Base-by-base conservation (phyloP, 1,140 invertebrate species). In the Lethocerus indicus region DNA sequence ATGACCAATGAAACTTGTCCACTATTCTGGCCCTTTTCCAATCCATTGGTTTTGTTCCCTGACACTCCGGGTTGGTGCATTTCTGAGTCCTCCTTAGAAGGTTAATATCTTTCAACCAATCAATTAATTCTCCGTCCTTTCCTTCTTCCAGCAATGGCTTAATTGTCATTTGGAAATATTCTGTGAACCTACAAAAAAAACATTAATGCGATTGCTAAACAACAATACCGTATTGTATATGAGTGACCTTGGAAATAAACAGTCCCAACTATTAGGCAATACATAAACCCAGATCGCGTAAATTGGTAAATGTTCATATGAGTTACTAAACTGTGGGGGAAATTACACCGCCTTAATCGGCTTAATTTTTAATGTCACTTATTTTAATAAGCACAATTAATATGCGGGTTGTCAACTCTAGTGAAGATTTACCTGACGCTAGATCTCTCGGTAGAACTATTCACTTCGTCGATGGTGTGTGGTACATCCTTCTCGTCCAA, bases 1-100 rank as follows among this genome's bases (percentile, higher is more conserved):
- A 62, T 12, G 57, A 50, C 61, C 61, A 62, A 28, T 60, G 59
- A 47, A 57, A 61, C 42, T 61, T 60, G 37, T 62, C 61, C 14
- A 60, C 57, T 6, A 59, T 57, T 9, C 61, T 36, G 13, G 60
- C 60, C 21, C 59, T 59, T 35, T 56, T 58, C 61, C 61, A 62
- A 18, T 51, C 47, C 59, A 62, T 59, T 9, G 51, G 52, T 18
- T 57, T 58, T n/a, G 42, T 46, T n/a, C 57, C 57, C 39, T 56
- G 56, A 43, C 61, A 62, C 21, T 58, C 54, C 9, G 53, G 26
- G 23, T 58, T 59, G 1, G 54, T 45, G 47, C 61, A 62, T 44
- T 57, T 57, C 35, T 55, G 46, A 4, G 58, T 54, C 21, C 54
- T 50, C 2, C 53, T 40, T 16, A 62, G 40, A 2, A 62, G 49